These are phyloP conservation scores for Poecilus cupreus DNA, from an alignment of 2,888 invertebrate genomes.

Conservation along the genomic window DNA sequence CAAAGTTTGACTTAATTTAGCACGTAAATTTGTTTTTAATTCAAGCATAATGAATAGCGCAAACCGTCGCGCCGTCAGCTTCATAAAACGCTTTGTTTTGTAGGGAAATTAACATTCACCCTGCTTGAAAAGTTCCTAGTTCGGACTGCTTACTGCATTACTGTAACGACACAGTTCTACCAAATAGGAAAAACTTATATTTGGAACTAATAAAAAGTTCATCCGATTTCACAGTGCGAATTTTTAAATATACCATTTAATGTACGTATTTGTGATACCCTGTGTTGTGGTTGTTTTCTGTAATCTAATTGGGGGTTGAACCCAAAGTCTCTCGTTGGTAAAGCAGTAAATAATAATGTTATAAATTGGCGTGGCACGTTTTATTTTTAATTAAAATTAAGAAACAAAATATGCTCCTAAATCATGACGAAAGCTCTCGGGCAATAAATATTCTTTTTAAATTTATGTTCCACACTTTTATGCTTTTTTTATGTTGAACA, in stretches of 20 bases:
- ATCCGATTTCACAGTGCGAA: too few relatives aligned
- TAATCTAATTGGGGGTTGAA: too few relatives aligned
- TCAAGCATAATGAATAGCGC: slow-evolving; percentile 8
- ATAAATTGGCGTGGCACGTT: background rate
- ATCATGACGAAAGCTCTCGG: background rate
- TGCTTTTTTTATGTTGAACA: background rate
- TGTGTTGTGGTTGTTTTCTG: too few relatives aligned
- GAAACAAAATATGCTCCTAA: background rate
- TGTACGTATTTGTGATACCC: too few relatives aligned
- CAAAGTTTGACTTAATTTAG: slow-evolving; percentile 21
- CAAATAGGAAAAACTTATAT: too few relatives aligned
- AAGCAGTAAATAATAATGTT: too few relatives aligned
- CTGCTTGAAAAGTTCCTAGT: too few relatives aligned
- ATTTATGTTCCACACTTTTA: background rate
- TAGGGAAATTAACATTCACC: background rate
- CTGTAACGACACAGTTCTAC: too few relatives aligned
- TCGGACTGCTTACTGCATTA: too few relatives aligned
- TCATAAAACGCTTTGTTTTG: slow-evolving; percentile 9
- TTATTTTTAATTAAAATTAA: background rate
- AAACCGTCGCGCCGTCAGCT: background rate
- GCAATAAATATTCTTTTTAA: background rate
- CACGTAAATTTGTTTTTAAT: slow-evolving; percentile 36
- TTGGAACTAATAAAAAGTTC: too few relatives aligned
- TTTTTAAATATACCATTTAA: too few relatives aligned
- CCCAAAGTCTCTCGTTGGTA: too few relatives aligned